Conservation (phyloP, 2,888 invertebrate genomes). For the Anorthoa munda region DNA sequence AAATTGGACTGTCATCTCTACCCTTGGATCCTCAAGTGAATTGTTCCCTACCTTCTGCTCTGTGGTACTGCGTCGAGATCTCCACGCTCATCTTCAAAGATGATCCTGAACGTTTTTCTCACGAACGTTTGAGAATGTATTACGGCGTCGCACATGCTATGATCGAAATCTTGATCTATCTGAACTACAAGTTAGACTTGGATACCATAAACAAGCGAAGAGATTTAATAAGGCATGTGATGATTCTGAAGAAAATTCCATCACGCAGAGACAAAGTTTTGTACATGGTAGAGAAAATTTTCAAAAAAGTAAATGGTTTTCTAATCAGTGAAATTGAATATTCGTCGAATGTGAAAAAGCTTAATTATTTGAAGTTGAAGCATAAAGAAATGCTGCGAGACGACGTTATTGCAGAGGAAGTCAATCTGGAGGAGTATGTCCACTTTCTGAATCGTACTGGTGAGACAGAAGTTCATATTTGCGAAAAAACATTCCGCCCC, state of each 20-base stretch:
- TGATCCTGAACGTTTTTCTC: conserved; percentile 63
- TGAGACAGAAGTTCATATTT: not conserved
- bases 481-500: conserved; percentile 36
- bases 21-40: conserved; percentile 72
- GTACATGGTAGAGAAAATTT: conserved; percentile 64
- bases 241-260: conserved; percentile 24
- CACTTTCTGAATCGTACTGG: conserved; percentile 9
- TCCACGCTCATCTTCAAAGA: conserved; percentile 73
- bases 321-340: conserved; percentile 68
- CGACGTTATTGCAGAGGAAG: conserved; percentile 17
- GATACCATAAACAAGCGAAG: conserved; percentile 56
- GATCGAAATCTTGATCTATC: conserved; percentile 71
- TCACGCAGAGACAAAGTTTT: conserved; percentile 22
- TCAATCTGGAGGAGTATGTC: conserved; percentile 35
- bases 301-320: conserved; percentile 70
- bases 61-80: conserved; percentile 76
- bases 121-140: conserved; percentile 72
- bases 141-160: conserved; percentile 67
- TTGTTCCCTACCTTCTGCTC: conserved; percentile 68
- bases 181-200: conserved; percentile 70
- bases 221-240: conserved; percentile 27
- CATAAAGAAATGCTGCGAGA: conserved; percentile 30
- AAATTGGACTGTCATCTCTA: conserved; percentile 72
- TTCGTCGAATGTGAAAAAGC: conserved; percentile 65
- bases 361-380: conserved; percentile 66